A percentile compares a stretch with the other conserved stretches of the same genome.
These are phyloP conservation scores for Cylas formicarius DNA, from an alignment of 1,140 invertebrate species.

Conservation along the genomic window DNA sequence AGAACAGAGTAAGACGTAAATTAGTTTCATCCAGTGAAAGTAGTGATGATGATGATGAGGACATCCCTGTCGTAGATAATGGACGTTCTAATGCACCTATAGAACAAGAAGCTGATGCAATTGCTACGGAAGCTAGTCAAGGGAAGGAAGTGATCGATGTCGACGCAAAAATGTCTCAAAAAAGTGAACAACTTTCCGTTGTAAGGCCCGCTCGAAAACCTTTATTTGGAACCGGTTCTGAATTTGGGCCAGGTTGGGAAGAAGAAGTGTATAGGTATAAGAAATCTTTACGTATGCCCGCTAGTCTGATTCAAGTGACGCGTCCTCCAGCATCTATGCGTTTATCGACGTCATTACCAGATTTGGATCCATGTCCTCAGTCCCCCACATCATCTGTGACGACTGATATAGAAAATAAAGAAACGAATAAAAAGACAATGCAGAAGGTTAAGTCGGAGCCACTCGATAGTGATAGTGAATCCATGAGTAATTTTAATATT, in stretches of 20 bases:
- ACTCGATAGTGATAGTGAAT: constrained; percentile 58
- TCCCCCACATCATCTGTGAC: constrained; percentile 56
- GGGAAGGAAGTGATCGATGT: constrained; percentile 6
- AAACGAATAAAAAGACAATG: constrained; percentile 17
- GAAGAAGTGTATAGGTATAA: constrained; percentile 75
- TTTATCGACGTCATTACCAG: constrained; percentile 65
- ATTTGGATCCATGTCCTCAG: constrained; percentile 59
- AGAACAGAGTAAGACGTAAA: constrained; percentile 16
- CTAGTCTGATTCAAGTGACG: constrained; percentile 67
- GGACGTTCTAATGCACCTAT: neutral
- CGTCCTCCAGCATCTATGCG: constrained; percentile 50
- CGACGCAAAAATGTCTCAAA: no score
- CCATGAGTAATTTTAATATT: constrained; percentile 54
- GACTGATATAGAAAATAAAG: constrained; percentile 40
- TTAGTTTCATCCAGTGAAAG: constrained; percentile 21
- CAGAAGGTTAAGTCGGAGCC: constrained; percentile 43
- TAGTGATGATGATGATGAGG: constrained; percentile 15
- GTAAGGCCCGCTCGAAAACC: constrained; percentile 47
- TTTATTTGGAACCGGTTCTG: constrained; percentile 63
- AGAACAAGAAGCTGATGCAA: constrained; percentile 25
- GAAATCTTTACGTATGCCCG: constrained; percentile 68
- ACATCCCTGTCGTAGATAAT: constrained; percentile 5
- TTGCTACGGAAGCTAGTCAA: neutral
- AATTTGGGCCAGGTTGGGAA: constrained; percentile 70
- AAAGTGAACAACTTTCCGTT: constrained; percentile 14